Percentiles rank a stretch among this genome's conserved stretches.
Evolutionary conservation across 2,888 invertebrate genomes (phyloP).

Genomic region (Netelia fuscicornis): DNA sequence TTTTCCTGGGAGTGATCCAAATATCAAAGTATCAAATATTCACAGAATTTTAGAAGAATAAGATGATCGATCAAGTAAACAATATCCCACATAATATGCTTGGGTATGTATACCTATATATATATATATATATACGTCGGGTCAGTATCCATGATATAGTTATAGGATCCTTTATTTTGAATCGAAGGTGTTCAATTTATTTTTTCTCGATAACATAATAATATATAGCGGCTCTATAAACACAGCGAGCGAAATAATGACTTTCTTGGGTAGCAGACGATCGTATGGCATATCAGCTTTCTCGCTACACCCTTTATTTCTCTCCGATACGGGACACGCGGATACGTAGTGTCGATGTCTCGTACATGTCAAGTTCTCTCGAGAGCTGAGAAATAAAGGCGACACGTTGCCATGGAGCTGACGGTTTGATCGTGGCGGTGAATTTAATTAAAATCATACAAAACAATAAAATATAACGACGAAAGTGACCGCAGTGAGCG

Average conservation of each 20-base stretch:
- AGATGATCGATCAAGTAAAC: too few species aligned
- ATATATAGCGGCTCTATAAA: conserved; percentile 19
- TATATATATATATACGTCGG: neutral
- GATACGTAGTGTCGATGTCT: neutral
- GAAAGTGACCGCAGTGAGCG: neutral
- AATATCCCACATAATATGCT: neutral
- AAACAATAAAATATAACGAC: conserved; percentile 39
- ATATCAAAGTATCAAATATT: too few species aligned
- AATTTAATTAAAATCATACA: conserved; percentile 69
- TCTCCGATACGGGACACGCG: neutral
- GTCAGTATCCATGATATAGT: neutral
- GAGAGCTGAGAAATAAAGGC: conserved; percentile 33
- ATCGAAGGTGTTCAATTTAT: neutral
- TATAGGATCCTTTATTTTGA: neutral
- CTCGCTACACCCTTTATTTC: conserved; percentile 18
- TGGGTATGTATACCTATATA: neutral
- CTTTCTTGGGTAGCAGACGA: conserved; percentile 38
- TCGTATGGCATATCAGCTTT: conserved; percentile 45
- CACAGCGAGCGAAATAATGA: conserved; percentile 36
- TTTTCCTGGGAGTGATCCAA: too few species aligned
- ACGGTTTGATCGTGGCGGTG: conserved; percentile 55
- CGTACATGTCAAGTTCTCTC: too few species aligned
- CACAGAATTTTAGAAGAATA: too few species aligned
- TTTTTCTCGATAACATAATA: neutral
- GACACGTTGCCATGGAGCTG: conserved; percentile 25